Evolutionary conservation across 2,113 vertebrate genomes (phyloP).

Genomic region (Oreochromis niloticus): DNA sequence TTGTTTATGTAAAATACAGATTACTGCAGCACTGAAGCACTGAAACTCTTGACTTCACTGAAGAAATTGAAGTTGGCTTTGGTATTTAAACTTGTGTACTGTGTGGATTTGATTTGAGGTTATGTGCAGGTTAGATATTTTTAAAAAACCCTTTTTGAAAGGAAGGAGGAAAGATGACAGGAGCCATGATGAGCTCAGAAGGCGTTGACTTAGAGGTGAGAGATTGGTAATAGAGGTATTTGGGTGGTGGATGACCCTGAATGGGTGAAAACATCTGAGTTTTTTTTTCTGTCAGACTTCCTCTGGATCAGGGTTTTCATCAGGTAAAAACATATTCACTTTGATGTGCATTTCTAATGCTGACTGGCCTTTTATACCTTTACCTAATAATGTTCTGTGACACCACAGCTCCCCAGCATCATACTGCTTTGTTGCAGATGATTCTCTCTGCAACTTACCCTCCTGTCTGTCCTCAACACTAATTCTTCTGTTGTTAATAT

Average conservation of each 20-base stretch:
- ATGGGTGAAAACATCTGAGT: neutral
- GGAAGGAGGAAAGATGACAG: neutral
- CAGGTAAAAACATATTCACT: neutral
- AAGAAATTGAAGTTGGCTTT: neutral
- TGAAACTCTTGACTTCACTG: neutral
- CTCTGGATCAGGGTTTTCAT: neutral
- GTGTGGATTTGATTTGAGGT: neutral
- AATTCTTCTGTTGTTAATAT: neutral
- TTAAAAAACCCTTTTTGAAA: accelerated
- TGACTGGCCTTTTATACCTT: neutral
- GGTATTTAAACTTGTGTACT: neutral
- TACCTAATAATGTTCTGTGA: neutral
- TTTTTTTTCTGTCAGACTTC: neutral
- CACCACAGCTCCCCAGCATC: neutral
- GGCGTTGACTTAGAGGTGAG: constrained; percentile 9
- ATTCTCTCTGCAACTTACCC: neutral
- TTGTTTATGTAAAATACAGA: neutral
- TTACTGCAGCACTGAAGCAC: neutral
- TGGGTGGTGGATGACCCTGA: neutral
- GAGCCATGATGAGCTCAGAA: neutral
- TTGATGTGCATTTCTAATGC: neutral
- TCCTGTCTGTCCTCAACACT: neutral
- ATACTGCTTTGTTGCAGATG: neutral
- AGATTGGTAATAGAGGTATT: constrained; percentile 13
- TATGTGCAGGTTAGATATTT: neutral